Conservation (phyloP, 2,888 invertebrate genomes). For the Sesia bembeciformis region DNA sequence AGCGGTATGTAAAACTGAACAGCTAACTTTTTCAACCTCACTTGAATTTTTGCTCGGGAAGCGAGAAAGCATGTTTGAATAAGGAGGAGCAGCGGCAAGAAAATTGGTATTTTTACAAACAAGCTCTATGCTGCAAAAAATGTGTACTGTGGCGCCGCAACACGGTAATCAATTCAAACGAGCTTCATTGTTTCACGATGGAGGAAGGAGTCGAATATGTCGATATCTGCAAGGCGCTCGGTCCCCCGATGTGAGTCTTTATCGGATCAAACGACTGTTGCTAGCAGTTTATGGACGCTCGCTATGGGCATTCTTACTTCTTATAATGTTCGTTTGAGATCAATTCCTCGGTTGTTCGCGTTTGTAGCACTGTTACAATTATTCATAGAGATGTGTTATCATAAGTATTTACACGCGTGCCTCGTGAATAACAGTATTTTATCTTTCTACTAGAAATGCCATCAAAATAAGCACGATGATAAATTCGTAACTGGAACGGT, state of each 20-base stretch:
- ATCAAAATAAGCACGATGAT: too few species aligned
- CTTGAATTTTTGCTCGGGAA: slow-evolving; percentile 38
- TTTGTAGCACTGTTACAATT: too few species aligned
- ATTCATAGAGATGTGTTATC: too few species aligned
- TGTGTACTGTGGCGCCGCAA: slow-evolving; percentile 35
- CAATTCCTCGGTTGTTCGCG: too few species aligned
- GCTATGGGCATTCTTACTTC: slow-evolving; percentile 40
- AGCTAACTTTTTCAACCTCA: slow-evolving; percentile 32
- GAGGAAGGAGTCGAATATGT: slow-evolving; percentile 42
- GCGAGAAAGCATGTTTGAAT: slow-evolving; percentile 35
- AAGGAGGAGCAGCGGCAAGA: slow-evolving; percentile 42
- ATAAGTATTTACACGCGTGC: too few species aligned
- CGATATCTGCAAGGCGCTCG: slow-evolving; percentile 26
- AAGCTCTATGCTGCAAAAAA: slow-evolving; percentile 45
- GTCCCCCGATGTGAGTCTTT: slow-evolving; percentile 36
- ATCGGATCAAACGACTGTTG: slow-evolving; percentile 47
- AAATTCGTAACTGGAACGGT: too few species aligned
- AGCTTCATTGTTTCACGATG: slow-evolving; percentile 45
- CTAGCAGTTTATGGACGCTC: slow-evolving; percentile 39
- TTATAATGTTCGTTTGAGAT: slow-evolving; percentile 28
- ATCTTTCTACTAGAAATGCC: too few species aligned
- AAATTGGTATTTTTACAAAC: slow-evolving; percentile 58
- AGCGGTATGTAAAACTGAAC: slow-evolving; percentile 5
- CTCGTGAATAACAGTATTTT: too few species aligned
- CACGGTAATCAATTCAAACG: slow-evolving; percentile 50